Evolutionary conservation across 2,888 invertebrate genomes (phyloP).

Genomic region (Drosophila kambysellisi): DNA sequence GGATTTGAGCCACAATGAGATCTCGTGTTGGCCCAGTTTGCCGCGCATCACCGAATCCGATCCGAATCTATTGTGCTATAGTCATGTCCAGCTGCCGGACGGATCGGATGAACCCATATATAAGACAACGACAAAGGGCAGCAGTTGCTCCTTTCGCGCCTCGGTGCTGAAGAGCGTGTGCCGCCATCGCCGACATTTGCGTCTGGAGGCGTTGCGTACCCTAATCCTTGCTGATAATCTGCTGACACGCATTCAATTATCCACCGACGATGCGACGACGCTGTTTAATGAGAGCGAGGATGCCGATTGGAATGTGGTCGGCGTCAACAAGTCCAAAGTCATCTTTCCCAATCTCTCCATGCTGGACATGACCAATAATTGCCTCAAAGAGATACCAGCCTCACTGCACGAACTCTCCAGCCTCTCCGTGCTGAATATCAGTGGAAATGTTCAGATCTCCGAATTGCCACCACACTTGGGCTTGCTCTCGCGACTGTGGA

Average conservation of each 20-base stretch:
- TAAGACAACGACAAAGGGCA: conserved; percentile 83
- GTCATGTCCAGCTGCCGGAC: conserved; percentile 83
- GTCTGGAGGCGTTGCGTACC: conserved; percentile 86
- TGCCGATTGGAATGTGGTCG: conserved; percentile 87
- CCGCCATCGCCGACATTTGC: conserved; percentile 92
- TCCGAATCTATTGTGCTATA: conserved; percentile 90
- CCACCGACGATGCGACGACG: conserved; percentile 92
- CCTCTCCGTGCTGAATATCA: conserved; percentile 97
- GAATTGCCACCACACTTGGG: conserved; percentile 98
- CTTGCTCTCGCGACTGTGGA: conserved; percentile 97
- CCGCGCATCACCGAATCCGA: conserved; percentile 89
- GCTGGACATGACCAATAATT: conserved; percentile 97
- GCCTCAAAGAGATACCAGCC: conserved; percentile 91
- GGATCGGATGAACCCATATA: conserved; percentile 68
- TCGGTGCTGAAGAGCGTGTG: conserved; percentile 93
- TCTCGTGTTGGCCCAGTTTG: conserved; percentile 95
- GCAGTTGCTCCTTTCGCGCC: conserved; percentile 88
- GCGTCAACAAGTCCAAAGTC: conserved; percentile 88
- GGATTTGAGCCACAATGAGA: conserved; percentile 96
- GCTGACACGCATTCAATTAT: conserved; percentile 91
- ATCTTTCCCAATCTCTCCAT: conserved; percentile 97
- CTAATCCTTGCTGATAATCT: conserved; percentile 93
- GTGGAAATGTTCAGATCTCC: conserved; percentile 89
- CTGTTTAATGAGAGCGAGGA: conserved; percentile 87
- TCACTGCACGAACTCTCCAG: conserved; percentile 94